These are phyloP conservation scores for Ciconia maguari DNA, from an alignment of 2,113 vertebrate species.

Conservation along the genomic window DNA sequence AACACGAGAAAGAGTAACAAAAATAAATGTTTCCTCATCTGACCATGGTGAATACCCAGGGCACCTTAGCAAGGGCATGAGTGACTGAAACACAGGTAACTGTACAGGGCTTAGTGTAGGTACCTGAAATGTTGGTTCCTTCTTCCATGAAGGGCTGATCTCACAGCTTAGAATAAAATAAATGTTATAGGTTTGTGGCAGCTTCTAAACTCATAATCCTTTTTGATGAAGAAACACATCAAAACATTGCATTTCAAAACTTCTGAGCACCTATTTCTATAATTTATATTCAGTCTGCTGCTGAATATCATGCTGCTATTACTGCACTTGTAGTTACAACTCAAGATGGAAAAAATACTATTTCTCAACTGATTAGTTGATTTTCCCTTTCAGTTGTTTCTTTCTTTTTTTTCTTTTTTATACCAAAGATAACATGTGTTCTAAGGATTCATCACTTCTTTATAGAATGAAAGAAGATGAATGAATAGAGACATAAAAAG, in stretches of 20 bases:
- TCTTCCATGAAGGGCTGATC: not conserved
- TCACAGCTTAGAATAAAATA: not conserved
- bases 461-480: not conserved
- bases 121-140: not conserved
- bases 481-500: not conserved
- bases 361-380: not conserved
- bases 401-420: not conserved
- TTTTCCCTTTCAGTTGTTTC: not conserved
- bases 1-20: not conserved
- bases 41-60: not conserved
- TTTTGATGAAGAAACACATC: not conserved
- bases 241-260: not conserved
- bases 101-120: not conserved
- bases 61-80: not conserved
- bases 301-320: not conserved
- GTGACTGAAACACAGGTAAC: not conserved
- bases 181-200: fast-evolving
- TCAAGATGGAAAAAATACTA: not conserved
- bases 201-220: not conserved
- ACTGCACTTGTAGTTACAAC: not conserved
- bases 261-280: not conserved
- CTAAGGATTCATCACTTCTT: not conserved
- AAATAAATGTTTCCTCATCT: not conserved
- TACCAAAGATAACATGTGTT: not conserved
- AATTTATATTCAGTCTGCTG: not conserved